A percentile compares a stretch with the other conserved stretches of the same genome.
These are phyloP conservation scores for Struthio camelus DNA, from an alignment of 2,113 vertebrate genomes.

Conservation along the genomic window DNA sequence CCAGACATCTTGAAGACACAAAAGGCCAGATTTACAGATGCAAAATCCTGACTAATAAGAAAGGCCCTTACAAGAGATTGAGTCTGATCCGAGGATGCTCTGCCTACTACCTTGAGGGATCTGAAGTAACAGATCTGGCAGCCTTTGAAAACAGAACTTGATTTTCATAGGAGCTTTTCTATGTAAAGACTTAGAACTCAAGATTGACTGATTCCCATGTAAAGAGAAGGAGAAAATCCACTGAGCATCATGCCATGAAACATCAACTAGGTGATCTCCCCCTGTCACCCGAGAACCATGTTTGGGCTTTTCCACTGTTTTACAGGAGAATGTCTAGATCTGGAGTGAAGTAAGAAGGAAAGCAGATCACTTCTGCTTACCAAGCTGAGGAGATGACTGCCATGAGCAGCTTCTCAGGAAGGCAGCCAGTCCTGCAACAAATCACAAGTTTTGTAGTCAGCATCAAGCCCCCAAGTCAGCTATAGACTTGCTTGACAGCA, in stretches of 20 bases:
- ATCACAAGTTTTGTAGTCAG: constrained; percentile 50
- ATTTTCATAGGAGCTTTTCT: neutral
- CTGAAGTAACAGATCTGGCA: neutral
- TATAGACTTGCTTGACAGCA: no score
- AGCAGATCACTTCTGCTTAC: neutral
- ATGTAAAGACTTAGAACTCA: neutral
- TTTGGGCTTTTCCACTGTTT: neutral
- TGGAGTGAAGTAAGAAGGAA: constrained; percentile 26
- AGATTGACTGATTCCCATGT: neutral
- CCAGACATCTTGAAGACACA: neutral
- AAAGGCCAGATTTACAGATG: neutral
- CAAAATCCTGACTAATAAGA: neutral
- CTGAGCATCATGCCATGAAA: neutral
- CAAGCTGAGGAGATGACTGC: neutral
- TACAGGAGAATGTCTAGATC: neutral
- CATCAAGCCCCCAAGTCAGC: constrained; percentile 1
- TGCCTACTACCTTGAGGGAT: neutral
- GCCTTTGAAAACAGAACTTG: neutral
- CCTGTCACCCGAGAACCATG: neutral
- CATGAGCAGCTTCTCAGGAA: constrained; percentile 10
- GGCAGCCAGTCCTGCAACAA: constrained; percentile 52
- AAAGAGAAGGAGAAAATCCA: neutral
- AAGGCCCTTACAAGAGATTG: neutral
- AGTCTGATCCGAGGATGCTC: neutral
- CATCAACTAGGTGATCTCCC: neutral